Evolutionary conservation across 1,140 invertebrate species (phyloP).

Genomic region (Anagrus nilaparvatae): DNA sequence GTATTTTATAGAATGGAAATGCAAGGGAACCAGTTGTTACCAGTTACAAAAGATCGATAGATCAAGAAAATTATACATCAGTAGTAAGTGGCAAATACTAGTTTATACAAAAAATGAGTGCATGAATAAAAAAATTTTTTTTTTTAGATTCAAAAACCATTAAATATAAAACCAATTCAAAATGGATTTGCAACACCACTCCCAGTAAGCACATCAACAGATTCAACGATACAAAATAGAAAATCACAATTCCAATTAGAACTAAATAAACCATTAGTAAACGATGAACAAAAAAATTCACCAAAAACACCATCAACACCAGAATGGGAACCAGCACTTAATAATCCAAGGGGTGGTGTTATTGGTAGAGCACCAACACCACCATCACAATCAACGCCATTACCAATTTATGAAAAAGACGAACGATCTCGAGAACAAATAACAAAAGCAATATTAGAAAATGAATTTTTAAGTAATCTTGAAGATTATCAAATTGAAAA

Average conservation of each 20-base stretch:
- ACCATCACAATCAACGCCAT: slow-evolving; percentile 25
- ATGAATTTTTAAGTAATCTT: slow-evolving; percentile 89
- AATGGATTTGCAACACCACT: not conserved
- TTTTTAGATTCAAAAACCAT: too few species aligned
- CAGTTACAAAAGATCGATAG: slow-evolving; percentile 27
- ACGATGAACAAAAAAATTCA: slow-evolving; percentile 3
- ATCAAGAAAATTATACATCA: slow-evolving; percentile 19
- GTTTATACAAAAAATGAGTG: not conserved
- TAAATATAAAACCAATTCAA: not conserved
- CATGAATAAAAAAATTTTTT: not conserved
- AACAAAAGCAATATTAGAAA: slow-evolving; percentile 66
- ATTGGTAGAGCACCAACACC: slow-evolving; percentile 32
- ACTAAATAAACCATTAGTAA: slow-evolving; percentile 1
- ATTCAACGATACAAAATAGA: not conserved
- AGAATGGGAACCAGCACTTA: slow-evolving; percentile 17
- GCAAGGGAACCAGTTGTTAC: slow-evolving; percentile 23
- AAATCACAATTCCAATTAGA: not conserved
- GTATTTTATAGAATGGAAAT: slow-evolving; percentile 22
- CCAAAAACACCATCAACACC: slow-evolving; percentile 6
- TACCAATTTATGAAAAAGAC: too few species aligned
- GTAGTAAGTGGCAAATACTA: slow-evolving; percentile 21
- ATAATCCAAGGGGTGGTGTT: slow-evolving; percentile 31
- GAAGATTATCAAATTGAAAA: slow-evolving; percentile 70
- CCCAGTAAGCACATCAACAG: not conserved
- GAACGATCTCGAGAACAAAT: slow-evolving; percentile 39